Percentiles rank a stretch among this genome's conserved stretches.
Evolutionary conservation across 1,140 invertebrate genomes (phyloP).

Genomic region (Heliconius himera): DNA sequence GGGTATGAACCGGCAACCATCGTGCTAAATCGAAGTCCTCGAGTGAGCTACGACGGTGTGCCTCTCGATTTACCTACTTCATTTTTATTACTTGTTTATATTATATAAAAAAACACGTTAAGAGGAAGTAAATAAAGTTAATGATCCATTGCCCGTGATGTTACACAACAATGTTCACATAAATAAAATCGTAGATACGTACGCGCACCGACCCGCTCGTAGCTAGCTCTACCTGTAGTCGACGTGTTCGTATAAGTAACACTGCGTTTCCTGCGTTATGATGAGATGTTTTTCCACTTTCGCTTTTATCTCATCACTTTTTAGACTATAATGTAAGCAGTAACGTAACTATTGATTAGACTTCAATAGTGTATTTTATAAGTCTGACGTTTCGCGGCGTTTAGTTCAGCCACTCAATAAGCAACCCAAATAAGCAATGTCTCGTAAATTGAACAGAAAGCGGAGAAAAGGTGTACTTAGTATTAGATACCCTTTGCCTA

Average conservation of each 20-base stretch:
- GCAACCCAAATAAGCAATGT: neutral
- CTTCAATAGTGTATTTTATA: no score
- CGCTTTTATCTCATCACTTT: conserved; percentile 37
- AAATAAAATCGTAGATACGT: neutral
- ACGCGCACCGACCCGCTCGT: neutral
- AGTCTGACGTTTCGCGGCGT: no score
- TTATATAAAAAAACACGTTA: neutral
- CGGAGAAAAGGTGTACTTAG: no score
- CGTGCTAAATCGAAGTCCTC: no score
- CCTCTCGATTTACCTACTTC: neutral
- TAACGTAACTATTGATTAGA: neutral
- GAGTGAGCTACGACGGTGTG: no score
- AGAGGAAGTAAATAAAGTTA: neutral
- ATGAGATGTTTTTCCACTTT: conserved; percentile 47
- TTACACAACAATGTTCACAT: conserved; percentile 31
- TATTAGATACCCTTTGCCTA: no score
- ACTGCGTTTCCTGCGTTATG: conserved; percentile 37
- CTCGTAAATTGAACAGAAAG: neutral
- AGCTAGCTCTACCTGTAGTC: no score
- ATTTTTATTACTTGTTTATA: neutral
- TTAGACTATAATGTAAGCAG: neutral
- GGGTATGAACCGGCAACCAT: no score
- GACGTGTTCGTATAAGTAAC: neutral
- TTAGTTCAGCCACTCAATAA: neutral
- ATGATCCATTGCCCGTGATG: conserved; percentile 19